Conservation (phyloP, 2,888 invertebrate species). For the Meta bourneti region DNA sequence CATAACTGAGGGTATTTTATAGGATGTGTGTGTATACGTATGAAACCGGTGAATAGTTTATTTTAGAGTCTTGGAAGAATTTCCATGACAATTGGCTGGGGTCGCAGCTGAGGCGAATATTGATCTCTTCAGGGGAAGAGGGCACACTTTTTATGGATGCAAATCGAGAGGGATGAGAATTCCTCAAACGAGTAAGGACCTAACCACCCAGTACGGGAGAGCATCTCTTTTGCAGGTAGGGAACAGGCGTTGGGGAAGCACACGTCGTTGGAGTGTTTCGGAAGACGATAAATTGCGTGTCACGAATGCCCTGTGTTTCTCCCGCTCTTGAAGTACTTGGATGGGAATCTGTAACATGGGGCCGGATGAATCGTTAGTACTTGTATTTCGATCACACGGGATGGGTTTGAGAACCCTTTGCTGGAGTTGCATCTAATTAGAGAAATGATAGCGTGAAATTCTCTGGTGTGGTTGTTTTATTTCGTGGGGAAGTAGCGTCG, state of each 20-base stretch:
- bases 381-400: too few relatives aligned
- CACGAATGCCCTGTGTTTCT: not conserved
- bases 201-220: not conserved
- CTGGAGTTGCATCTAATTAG: too few relatives aligned
- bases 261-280: not conserved
- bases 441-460: too few relatives aligned
- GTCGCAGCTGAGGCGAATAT: slow-evolving; percentile 68
- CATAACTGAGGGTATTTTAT: slow-evolving; percentile 52
- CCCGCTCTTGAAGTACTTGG: not conserved
- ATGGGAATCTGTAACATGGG: too few relatives aligned
- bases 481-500: too few relatives aligned
- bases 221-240: not conserved
- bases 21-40: slow-evolving; percentile 38
- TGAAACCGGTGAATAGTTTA: slow-evolving; percentile 58
- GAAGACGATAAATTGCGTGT: slow-evolving; percentile 6
- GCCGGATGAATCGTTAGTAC: too few relatives aligned
- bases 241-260: not conserved
- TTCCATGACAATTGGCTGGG: slow-evolving; percentile 63
- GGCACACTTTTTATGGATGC: slow-evolving; percentile 43
- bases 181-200: slow-evolving; percentile 29
- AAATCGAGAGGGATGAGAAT: slow-evolving; percentile 30
- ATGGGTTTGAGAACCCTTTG: too few relatives aligned
- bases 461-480: too few relatives aligned
- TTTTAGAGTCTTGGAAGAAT: slow-evolving; percentile 55
- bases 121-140: slow-evolving; percentile 38